A percentile compares a stretch with the other conserved stretches of the same genome.
Evolutionary conservation across 1,140 invertebrate genomes (phyloP).

Genomic region (Zaprionus inermis): DNA sequence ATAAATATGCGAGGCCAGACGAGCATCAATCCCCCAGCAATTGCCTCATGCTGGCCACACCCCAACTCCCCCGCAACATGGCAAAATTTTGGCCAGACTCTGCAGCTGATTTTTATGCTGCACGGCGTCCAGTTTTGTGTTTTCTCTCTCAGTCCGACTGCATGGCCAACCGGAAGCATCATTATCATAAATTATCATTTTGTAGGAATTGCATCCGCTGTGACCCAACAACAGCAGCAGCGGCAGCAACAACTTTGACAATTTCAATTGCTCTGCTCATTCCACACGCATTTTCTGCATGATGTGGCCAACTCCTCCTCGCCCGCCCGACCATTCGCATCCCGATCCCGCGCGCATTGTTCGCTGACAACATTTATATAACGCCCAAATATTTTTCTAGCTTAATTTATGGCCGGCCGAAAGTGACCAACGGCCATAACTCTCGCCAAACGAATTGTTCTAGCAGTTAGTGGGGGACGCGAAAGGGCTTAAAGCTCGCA

Average conservation of each 20-base stretch:
- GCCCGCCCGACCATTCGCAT: constrained; percentile 9
- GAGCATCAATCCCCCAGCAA: not conserved
- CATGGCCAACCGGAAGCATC: constrained; percentile 76
- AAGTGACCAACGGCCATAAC: constrained; percentile 22
- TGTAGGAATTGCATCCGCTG: constrained; percentile 83
- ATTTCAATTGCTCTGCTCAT: constrained; percentile 69
- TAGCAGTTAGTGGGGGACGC: not conserved
- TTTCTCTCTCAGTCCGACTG: constrained; percentile 46
- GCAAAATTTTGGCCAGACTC: constrained; percentile 58
- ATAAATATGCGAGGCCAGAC: constrained; percentile 80
- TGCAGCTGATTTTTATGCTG: constrained; percentile 56
- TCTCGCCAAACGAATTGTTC: not conserved
- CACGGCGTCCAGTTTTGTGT: constrained; percentile 52
- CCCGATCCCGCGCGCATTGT: constrained; percentile 17
- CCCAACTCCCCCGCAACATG: constrained; percentile 44
- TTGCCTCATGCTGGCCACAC: not conserved
- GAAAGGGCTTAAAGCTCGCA: not conserved
- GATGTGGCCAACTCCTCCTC: not conserved
- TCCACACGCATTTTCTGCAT: constrained; percentile 34
- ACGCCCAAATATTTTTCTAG: constrained; percentile 48
- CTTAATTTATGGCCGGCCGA: constrained; percentile 45
- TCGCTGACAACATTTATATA: constrained; percentile 45
- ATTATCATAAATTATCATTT: constrained; percentile 84
- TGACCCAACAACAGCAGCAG: constrained; percentile 55
- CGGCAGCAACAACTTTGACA: constrained; percentile 62